Conservation (phyloP, 1,140 invertebrate genomes). For the Harpegnathos saltator region DNA sequence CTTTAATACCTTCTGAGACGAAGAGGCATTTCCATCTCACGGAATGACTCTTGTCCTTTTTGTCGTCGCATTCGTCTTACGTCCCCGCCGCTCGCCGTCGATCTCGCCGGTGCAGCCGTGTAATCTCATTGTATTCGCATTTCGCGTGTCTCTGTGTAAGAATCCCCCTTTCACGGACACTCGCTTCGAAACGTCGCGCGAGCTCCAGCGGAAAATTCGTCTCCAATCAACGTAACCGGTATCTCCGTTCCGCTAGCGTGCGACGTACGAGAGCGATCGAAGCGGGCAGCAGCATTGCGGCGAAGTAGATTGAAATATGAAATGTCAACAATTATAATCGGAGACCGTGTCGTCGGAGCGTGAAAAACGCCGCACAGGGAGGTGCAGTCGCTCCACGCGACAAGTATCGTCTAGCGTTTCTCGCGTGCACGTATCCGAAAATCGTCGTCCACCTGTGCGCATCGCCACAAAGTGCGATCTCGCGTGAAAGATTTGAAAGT, state of each 20-base stretch:
- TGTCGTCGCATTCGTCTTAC: conserved; percentile 1
- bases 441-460: not conserved
- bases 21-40: not conserved
- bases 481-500: conserved; percentile 22
- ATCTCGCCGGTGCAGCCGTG: not conserved
- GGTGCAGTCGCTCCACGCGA: not conserved
- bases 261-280: not conserved
- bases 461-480: not conserved
- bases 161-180: not conserved
- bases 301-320: not conserved
- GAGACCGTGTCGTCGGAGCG: not conserved
- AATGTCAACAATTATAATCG: not conserved
- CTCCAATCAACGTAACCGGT: not conserved
- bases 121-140: not conserved
- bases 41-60: conserved; percentile 8
- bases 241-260: not conserved
- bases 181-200: not conserved
- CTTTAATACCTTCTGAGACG: conserved; percentile 14
- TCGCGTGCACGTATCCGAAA: not conserved
- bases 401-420: not conserved
- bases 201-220: not conserved
- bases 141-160: not conserved
- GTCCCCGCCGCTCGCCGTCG: not conserved
- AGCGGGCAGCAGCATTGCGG: not conserved
- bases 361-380: not conserved